A percentile compares a stretch with the other conserved stretches of the same genome.
Evolutionary conservation across 2,888 invertebrate species (phyloP).

Genomic region (Phania funesta): DNA sequence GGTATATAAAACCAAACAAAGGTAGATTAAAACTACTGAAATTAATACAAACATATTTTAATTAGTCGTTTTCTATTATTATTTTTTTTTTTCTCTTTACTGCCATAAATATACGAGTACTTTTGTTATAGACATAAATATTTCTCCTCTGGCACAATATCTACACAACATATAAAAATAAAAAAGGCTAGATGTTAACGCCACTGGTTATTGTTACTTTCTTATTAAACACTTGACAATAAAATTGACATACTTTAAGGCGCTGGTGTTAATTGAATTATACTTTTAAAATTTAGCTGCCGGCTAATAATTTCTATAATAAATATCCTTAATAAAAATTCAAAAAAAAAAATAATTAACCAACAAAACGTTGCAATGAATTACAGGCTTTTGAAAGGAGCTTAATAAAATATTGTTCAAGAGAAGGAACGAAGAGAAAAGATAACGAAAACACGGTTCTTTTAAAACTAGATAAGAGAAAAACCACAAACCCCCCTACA

Average conservation of each 20-base stretch:
- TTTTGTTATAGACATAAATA: not conserved
- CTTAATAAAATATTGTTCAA: too few species aligned
- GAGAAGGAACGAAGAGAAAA: too few species aligned
- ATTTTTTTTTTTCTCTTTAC: not conserved
- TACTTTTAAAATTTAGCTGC: too few species aligned
- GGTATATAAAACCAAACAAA: not conserved
- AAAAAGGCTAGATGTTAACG: not conserved
- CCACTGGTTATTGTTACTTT: not conserved
- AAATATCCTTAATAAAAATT: too few species aligned
- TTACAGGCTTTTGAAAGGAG: too few species aligned
- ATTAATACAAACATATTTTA: not conserved
- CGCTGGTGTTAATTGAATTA: not conserved
- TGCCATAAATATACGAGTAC: not conserved
- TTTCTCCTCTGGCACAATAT: not conserved
- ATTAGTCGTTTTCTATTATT: not conserved
- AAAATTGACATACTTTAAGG: slow-evolving; percentile 23
- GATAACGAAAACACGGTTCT: too few species aligned
- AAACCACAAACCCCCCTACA: too few species aligned
- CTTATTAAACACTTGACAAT: not conserved
- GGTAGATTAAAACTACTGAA: not conserved
- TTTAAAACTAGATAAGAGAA: too few species aligned
- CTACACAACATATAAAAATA: too few species aligned
- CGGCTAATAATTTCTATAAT: too few species aligned
- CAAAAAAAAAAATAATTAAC: too few species aligned
- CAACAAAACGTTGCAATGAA: too few species aligned